Conservation (phyloP, 2,797 vertebrate genomes). For the Sebastes iracundus region DNA sequence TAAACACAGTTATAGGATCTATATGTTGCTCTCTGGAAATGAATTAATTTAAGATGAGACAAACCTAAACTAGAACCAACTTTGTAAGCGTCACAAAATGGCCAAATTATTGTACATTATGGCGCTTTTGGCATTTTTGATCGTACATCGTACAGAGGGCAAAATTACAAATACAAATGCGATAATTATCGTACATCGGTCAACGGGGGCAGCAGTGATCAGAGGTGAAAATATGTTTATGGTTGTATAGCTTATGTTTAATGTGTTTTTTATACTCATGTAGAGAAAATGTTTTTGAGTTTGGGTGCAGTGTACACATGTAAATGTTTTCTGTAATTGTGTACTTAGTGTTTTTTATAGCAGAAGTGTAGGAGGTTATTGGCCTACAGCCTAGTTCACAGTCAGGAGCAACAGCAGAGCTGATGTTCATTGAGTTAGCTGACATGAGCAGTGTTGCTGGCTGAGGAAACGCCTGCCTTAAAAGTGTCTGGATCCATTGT, state of each 20-base stretch:
- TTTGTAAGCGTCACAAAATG: no score
- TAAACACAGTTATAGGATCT: fast-evolving
- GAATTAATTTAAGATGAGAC: fast-evolving
- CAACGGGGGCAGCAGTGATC: no score
- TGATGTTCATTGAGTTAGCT: background rate
- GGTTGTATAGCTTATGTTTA: background rate
- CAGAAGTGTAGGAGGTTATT: background rate
- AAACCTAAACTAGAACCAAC: no score
- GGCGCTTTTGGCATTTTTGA: background rate
- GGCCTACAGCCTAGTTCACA: background rate
- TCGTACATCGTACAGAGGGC: background rate
- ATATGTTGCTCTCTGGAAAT: no score
- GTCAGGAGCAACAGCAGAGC: background rate
- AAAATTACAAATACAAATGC: background rate
- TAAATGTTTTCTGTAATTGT: background rate
- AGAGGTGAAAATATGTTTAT: background rate
- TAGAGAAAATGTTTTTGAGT: background rate
- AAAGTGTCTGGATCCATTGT: background rate
- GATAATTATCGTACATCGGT: no score
- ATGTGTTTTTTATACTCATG: background rate
- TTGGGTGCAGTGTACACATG: background rate
- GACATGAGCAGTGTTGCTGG: background rate
- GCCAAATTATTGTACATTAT: background rate
- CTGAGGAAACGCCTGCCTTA: background rate
- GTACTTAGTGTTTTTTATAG: background rate